phyloP scores from a whole-genome alignment of 2,797 vertebrate species.

The Thripadectes ignobilis region DNA sequence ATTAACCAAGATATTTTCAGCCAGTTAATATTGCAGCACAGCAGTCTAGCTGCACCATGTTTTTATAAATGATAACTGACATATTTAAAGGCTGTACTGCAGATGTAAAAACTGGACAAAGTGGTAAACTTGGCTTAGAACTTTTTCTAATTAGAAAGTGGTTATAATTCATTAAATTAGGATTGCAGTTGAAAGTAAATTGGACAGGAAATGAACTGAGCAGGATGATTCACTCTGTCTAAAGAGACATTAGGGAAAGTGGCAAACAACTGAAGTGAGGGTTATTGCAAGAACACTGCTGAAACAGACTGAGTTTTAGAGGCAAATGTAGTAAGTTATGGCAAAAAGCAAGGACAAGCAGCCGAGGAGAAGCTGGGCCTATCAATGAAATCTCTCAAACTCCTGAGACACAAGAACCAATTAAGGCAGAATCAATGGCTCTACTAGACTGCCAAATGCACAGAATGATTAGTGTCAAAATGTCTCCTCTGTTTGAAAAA shows the following conservation, averaged over 20 bases:
- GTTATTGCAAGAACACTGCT: not conserved
- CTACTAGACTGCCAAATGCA: not conserved
- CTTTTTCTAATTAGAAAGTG: not conserved
- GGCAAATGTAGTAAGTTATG: not conserved
- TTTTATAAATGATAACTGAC: not conserved
- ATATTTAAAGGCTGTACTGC: not conserved
- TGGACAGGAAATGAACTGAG: not conserved
- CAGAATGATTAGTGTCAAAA: not conserved
- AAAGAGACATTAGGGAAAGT: not conserved
- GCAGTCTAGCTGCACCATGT: not conserved
- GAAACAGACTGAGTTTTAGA: not conserved
- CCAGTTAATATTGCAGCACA: not conserved
- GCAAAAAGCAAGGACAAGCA: not conserved
- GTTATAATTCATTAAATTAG: not conserved
- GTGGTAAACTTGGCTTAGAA: not conserved
- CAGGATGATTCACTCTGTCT: not conserved
- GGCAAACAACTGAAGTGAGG: not conserved
- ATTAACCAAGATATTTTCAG: not conserved
- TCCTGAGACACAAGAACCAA: not conserved
- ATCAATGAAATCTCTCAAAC: not conserved
- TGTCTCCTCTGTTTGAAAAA: not conserved
- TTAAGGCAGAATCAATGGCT: not conserved
- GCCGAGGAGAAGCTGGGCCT: not conserved
- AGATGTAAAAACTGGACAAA: not conserved
- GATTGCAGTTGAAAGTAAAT: not conserved